Evolutionary conservation across 2,797 vertebrate species (phyloP).

Genomic region (Mus minutoides): DNA sequence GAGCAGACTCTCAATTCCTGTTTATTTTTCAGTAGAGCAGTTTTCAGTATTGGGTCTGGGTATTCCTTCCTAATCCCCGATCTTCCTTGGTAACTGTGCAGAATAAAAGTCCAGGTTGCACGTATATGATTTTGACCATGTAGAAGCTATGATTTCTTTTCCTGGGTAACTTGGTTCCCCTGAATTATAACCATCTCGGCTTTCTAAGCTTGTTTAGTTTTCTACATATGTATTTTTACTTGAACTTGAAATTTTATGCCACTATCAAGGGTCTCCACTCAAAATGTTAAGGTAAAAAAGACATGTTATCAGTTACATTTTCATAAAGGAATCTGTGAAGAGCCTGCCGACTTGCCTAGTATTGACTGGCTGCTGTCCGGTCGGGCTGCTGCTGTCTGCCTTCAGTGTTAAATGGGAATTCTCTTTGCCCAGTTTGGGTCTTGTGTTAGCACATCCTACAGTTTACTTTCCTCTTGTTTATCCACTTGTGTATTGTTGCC

Average conservation of each 20-base stretch:
- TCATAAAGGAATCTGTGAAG: background rate
- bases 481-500: background rate
- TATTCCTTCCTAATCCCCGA: background rate
- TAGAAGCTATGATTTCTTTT: constrained; percentile 3
- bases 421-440: background rate
- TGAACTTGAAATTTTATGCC: background rate
- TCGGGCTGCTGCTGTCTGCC: background rate
- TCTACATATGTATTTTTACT: background rate
- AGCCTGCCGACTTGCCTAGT: background rate
- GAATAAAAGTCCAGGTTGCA: background rate
- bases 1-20: background rate
- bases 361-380: background rate
- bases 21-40: background rate
- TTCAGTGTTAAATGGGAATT: constrained; percentile 1
- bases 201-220: background rate
- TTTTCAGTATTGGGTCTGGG: background rate
- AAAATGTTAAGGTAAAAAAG: background rate
- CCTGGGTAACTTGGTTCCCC: constrained; percentile 6
- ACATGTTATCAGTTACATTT: background rate
- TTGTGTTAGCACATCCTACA: background rate
- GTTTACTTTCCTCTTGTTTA: constrained; percentile 19
- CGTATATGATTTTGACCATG: background rate
- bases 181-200: background rate
- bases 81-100: background rate
- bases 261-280: background rate